phyloP scores from a whole-genome alignment of 2,888 invertebrate genomes.

The Flabesymbios commensalis region DNA sequence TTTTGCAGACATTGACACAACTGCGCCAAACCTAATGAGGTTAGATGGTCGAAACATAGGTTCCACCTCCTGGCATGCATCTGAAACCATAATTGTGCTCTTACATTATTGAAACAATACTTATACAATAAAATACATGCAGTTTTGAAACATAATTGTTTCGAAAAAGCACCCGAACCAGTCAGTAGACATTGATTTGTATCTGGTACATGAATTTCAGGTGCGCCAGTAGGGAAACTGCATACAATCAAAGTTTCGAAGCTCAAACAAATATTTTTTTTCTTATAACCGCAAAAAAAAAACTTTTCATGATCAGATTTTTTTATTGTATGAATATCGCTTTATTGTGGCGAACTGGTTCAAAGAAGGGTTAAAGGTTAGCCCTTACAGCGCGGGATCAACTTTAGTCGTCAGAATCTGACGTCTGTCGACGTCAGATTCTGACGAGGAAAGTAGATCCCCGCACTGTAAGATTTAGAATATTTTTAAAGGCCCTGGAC shows the following conservation, averaged over 20 bases:
- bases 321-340: too few species aligned
- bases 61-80: neutral
- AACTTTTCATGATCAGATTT: too few species aligned
- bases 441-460: too few species aligned
- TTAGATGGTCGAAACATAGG: conserved; percentile 17
- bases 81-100: neutral
- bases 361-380: too few species aligned
- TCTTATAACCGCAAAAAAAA: too few species aligned
- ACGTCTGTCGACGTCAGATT: too few species aligned
- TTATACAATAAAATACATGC: neutral
- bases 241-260: neutral
- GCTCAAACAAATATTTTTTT: neutral
- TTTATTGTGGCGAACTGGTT: too few species aligned
- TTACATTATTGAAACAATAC: neutral
- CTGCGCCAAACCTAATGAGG: conserved; percentile 72
- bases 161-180: neutral
- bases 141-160: neutral
- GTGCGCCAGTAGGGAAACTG: neutral
- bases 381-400: too few species aligned
- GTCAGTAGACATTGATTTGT: neutral
- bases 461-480: too few species aligned
- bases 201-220: too few species aligned
- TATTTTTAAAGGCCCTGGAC: too few species aligned
- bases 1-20: conserved; percentile 70
- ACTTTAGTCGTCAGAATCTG: too few species aligned